Base-by-base conservation (phyloP, 1,140 invertebrate genomes). In the Ceratosolen fusciceps region DNA sequence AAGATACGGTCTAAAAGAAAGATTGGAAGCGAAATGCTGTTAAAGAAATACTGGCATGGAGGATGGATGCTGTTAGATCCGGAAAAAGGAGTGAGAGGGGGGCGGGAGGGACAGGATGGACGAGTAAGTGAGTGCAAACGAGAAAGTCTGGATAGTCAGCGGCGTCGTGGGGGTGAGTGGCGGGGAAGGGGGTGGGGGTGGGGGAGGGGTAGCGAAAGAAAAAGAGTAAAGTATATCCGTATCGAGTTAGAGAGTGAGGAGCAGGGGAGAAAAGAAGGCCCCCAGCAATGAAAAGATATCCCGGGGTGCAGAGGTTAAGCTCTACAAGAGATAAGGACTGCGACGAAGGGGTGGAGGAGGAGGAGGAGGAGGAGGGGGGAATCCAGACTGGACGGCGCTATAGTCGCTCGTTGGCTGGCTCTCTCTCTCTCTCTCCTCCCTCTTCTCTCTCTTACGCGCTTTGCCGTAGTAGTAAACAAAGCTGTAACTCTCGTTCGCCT, bases 341-440 rank as follows among this genome's bases (percentile, higher is more conserved):
- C 31, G 47, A 24, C 60, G 31, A 10, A 62, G 0, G 3, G 12
- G 52, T 24, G 37, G 34, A 5, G 52, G 56, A 65, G 29, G 37
- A 10, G 29, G 5, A 3, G 52, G 75, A 43, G 54, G 65, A 16
- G 67, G 49, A 60, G 8, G 29, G 39, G 21, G 58, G 29, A 31
- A 75, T 85, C 85, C 84, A 90, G 89, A 90, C 89, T 90, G 88
- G 88, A 87, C 86, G 89, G 89, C 88, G 88, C 88, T 88, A 85
- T 84, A 78, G 83, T 85, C 10, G 26, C 86, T 88, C 85, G 34
- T 0, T 37, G n/a, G n/a, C n/a, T n/a, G n/a, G n/a, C n/a, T n/a
- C n/a, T n/a, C n/a, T n/a, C 29, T 62, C 58, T 37, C 19, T n/a
- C 19, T 85, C 19, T 52, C 85, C 87, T 85, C 26, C 60, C 14